Conservation (phyloP, 2,113 vertebrate genomes). For the Catharus fuscescens region DNA sequence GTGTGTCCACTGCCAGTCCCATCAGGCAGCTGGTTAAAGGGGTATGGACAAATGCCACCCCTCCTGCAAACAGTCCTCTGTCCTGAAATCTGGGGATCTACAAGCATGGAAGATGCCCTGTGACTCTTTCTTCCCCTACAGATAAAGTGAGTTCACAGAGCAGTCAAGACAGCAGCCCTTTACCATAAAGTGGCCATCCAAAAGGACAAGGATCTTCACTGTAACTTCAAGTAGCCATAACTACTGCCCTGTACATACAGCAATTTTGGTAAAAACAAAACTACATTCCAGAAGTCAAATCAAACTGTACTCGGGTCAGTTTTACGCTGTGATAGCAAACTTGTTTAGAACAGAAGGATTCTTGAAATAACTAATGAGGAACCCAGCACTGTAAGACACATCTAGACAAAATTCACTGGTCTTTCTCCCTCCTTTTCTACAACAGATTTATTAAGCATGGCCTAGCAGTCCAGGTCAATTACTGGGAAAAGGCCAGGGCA, state of each 20-base stretch:
- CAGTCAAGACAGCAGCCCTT: background rate
- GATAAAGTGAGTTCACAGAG: background rate
- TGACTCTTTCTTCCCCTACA: background rate
- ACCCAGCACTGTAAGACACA: background rate
- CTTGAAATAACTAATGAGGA: background rate
- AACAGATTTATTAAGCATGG: conserved; percentile 12
- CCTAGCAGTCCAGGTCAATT: conserved; percentile 51
- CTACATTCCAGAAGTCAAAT: background rate
- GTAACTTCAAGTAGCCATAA: background rate
- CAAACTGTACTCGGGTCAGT: background rate
- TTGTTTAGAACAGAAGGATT: background rate
- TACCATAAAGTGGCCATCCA: background rate
- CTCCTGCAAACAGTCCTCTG: background rate
- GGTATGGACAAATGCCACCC: accelerated
- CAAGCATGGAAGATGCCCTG: background rate
- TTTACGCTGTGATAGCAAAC: background rate
- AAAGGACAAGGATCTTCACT: background rate
- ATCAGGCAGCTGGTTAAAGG: background rate
- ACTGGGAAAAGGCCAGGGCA: conserved; percentile 31
- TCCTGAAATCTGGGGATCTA: background rate
- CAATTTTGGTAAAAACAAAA: background rate
- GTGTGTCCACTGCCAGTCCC: accelerated
- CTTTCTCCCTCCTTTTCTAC: background rate
- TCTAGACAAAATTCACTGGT: background rate
- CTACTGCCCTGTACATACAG: background rate